These are phyloP conservation scores for Carposina sasakii DNA, from an alignment of 1,140 invertebrate genomes.

Conservation along the genomic window DNA sequence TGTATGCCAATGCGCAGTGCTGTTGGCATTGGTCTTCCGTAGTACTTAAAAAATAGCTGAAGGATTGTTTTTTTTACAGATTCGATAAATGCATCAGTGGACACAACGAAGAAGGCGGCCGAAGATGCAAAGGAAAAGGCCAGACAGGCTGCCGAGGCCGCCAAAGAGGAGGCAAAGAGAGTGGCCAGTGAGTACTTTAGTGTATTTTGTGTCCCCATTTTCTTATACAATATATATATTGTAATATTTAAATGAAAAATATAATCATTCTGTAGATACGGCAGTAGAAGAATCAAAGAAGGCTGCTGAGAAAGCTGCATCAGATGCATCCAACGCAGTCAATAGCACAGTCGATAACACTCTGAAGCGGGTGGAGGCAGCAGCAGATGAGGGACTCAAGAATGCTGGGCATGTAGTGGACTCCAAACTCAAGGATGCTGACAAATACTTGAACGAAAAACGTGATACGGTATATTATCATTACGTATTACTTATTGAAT, in stretches of 20 bases:
- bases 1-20: no score
- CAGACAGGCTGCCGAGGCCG: conserved; percentile 47
- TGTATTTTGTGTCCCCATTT: no score
- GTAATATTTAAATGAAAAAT: no score
- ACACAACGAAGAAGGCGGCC: conserved; percentile 62
- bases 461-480: conserved; percentile 45
- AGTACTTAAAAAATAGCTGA: no score
- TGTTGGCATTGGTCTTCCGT: no score
- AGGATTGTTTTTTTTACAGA: conserved; percentile 33
- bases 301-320: conserved; percentile 59
- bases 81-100: conserved; percentile 60
- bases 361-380: conserved; percentile 56
- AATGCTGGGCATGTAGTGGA: conserved; percentile 62
- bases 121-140: conserved; percentile 40
- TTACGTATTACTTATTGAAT: neutral
- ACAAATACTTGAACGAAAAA: conserved; percentile 62
- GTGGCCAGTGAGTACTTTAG: conserved; percentile 52
- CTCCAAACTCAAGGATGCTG: conserved; percentile 61
- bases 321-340: conserved; percentile 59
- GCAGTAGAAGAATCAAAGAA: conserved; percentile 66
- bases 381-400: conserved; percentile 59
- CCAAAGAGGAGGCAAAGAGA: conserved; percentile 58
- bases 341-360: conserved; percentile 60
- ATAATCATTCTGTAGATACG: conserved; percentile 34
- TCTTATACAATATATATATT: no score